Conservation (phyloP, 64 coral and sea anemone species). For the Montipora sp. region DNA sequence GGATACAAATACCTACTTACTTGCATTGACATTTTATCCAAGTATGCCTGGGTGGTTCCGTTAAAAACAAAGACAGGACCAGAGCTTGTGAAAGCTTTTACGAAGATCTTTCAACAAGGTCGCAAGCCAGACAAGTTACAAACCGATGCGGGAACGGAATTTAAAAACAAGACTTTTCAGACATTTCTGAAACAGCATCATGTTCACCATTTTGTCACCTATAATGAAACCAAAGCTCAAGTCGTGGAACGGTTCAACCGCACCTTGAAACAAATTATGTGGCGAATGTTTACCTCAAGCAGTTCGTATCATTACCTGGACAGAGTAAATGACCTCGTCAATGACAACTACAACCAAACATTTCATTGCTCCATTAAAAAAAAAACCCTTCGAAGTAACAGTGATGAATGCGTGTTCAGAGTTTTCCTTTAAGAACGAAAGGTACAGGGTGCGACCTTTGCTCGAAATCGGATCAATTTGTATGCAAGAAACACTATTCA, state of each 20-base stretch:
- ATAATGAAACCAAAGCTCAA: constrained; percentile 48
- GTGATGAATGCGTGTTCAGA: background rate
- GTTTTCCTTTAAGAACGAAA: too few species aligned
- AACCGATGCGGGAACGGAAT: constrained; percentile 51
- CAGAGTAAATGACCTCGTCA: constrained; percentile 20
- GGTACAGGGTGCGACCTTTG: too few species aligned
- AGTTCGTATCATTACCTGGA: constrained; percentile 32
- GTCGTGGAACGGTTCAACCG: constrained; percentile 23
- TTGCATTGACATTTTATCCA: constrained; percentile 6
- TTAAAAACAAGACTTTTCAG: constrained; percentile 36
- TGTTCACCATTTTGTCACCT: constrained; percentile 34
- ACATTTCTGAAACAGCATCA: constrained; percentile 28
- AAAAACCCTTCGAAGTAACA: constrained; percentile 22
- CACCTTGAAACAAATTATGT: constrained; percentile 31
- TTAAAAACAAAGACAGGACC: background rate
- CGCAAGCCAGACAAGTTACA: constrained; percentile 15
- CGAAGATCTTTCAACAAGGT: constrained; percentile 12
- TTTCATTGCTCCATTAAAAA: constrained; percentile 51
- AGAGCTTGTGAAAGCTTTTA: constrained; percentile 31
- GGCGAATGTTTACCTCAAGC: constrained; percentile 40
- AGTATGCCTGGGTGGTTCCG: background rate
- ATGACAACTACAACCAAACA: constrained; percentile 12
- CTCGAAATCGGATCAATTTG: too few species aligned
- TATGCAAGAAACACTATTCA: too few species aligned
- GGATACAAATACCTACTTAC: constrained; percentile 39